A percentile compares a stretch with the other conserved stretches of the same genome.
These are phyloP conservation scores for Epinephelus lanceolatus DNA, from an alignment of 2,113 vertebrate species.

Conservation along the genomic window DNA sequence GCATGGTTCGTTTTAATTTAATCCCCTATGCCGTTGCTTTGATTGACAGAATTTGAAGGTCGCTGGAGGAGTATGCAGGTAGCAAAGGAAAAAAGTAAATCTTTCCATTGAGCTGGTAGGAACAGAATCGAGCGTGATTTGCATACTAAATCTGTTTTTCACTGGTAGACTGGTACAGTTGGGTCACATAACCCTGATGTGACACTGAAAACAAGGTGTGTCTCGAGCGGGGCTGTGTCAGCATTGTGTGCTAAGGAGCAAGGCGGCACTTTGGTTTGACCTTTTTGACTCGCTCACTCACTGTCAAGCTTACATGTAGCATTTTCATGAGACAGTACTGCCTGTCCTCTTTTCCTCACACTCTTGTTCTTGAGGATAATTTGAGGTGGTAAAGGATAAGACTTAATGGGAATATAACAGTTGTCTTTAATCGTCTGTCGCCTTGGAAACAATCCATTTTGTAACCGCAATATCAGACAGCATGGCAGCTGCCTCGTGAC, in stretches of 20 bases:
- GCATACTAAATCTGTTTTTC: conserved; percentile 33
- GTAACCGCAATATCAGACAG: conserved; percentile 13
- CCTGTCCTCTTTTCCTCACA: neutral
- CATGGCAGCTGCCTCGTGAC: conserved; percentile 26
- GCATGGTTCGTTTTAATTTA: conserved; percentile 47
- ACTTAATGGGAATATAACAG: conserved; percentile 9
- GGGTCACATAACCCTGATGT: conserved; percentile 14
- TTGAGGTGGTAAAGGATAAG: conserved; percentile 25
- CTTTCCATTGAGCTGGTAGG: conserved; percentile 3
- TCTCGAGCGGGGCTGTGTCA: neutral
- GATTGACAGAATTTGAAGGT: conserved; percentile 63
- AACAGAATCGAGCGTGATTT: conserved; percentile 29
- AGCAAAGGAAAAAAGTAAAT: neutral
- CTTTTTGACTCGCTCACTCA: neutral
- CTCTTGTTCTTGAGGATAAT: conserved; percentile 33
- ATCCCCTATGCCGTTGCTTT: conserved; percentile 48
- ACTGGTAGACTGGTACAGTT: neutral
- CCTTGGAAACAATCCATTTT: conserved; percentile 62
- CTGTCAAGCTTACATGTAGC: neutral
- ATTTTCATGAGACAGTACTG: conserved; percentile 21
- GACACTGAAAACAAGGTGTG: conserved; percentile 18
- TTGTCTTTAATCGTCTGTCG: conserved; percentile 62
- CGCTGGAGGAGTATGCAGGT: conserved; percentile 34
- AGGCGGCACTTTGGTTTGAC: neutral
- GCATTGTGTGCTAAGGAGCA: neutral